A percentile compares a stretch with the other conserved stretches of the same genome.
Conservation (phyloP, 2,888 invertebrate species). For the Julus scandinavius region DNA sequence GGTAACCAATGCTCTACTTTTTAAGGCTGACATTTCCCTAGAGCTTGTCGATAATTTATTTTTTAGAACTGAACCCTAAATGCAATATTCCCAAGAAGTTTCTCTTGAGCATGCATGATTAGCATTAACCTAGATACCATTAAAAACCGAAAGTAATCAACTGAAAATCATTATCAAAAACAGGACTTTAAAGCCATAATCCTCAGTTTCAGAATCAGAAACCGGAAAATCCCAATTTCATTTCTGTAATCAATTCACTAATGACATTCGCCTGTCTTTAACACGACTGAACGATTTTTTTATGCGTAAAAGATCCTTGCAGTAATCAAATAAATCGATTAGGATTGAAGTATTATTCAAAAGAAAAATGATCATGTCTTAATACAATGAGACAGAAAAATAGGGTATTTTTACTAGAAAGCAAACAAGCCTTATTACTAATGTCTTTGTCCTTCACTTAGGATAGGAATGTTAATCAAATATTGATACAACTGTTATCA, state of each 20-base stretch:
- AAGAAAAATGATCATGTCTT: background rate
- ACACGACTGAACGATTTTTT: background rate
- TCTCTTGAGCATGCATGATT: background rate
- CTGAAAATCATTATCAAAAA: slow-evolving; percentile 14
- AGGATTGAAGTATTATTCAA: background rate
- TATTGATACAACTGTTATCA: no score
- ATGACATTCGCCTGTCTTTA: background rate
- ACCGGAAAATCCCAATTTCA: slow-evolving; percentile 23
- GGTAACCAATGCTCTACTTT: no score
- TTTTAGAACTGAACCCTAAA: no score
- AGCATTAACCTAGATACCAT: slow-evolving; percentile 10
- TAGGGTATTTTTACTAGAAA: no score
- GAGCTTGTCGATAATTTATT: no score
- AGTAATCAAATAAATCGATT: slow-evolving; percentile 10
- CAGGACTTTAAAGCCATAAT: slow-evolving; percentile 25
- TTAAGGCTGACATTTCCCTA: no score
- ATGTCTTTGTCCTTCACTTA: no score
- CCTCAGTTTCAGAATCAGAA: slow-evolving; percentile 4
- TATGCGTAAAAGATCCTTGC: background rate
- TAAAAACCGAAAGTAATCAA: slow-evolving; percentile 24
- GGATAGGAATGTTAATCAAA: no score
- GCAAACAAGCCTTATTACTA: no score
- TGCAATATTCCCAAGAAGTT: background rate
- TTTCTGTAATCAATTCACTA: slow-evolving; percentile 25
- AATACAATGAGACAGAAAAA: background rate